Conservation (phyloP, 2,113 vertebrate genomes). For the Quiscalus mexicanus region DNA sequence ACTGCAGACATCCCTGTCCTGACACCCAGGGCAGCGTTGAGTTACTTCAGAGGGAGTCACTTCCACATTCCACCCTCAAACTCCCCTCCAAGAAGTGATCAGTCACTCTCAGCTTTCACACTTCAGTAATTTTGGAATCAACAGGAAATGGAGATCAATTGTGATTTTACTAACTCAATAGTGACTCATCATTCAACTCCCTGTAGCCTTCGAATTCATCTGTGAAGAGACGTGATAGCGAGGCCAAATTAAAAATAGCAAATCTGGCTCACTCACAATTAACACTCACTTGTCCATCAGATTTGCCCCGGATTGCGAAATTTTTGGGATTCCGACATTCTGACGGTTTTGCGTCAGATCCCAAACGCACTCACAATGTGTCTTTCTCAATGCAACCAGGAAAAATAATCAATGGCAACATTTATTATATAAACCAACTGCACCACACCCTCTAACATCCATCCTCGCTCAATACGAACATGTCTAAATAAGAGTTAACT, state of each 20-base stretch:
- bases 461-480: neutral
- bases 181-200: slow-evolving; percentile 70
- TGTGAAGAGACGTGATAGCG: slow-evolving; percentile 53
- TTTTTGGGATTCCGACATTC: neutral
- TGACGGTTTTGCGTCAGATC: neutral
- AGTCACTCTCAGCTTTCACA: slow-evolving; percentile 54
- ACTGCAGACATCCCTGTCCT: neutral
- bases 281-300: slow-evolving; percentile 7
- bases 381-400: neutral
- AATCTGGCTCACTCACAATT: slow-evolving; percentile 40
- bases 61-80: neutral
- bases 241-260: slow-evolving; percentile 61
- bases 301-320: neutral
- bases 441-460: neutral
- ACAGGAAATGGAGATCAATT: slow-evolving; percentile 69
- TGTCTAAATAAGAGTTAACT: neutral
- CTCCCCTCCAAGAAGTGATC: slow-evolving; percentile 43
- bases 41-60: slow-evolving; percentile 4
- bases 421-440: neutral
- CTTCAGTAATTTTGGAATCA: slow-evolving; percentile 67
- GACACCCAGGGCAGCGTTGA: slow-evolving; percentile 15
- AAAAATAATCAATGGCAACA: neutral
- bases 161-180: slow-evolving; percentile 58
- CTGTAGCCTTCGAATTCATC: slow-evolving; percentile 57
- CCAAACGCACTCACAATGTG: neutral